Evolutionary conservation across 2,113 vertebrate species (phyloP).

Genomic region (Zosterops pallidus): DNA sequence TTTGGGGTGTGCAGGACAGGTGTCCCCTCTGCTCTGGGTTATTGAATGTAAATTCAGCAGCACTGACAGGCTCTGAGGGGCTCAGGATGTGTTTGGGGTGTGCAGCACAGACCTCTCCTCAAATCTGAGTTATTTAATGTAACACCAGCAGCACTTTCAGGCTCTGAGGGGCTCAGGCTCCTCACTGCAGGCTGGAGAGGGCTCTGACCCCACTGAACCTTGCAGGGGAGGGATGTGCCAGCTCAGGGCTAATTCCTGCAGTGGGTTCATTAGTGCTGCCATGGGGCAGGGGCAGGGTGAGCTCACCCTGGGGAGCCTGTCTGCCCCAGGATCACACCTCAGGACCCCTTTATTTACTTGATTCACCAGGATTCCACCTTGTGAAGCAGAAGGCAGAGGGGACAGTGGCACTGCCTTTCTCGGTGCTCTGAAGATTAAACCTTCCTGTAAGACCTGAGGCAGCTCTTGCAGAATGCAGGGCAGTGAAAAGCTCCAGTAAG

Average conservation of each 20-base stretch:
- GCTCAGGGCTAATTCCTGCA: not conserved
- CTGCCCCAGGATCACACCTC: not conserved
- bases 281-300: not conserved
- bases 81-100: too few relatives aligned
- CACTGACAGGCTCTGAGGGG: too few relatives aligned
- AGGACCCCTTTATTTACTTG: too few relatives aligned
- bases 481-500: not conserved
- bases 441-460: not conserved
- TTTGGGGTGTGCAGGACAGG: not conserved
- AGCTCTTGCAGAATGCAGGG: slow-evolving; percentile 17
- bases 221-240: not conserved
- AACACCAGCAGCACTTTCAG: not conserved
- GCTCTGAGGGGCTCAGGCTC: not conserved
- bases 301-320: not conserved
- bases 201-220: not conserved
- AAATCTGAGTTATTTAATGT: not conserved
- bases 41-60: not conserved
- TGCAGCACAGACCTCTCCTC: not conserved
- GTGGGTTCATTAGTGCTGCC: not conserved
- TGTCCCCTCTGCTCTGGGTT: not conserved
- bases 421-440: not conserved
- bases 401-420: not conserved
- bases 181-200: fast-evolving
- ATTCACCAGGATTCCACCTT: not conserved
- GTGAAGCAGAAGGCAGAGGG: not conserved